These are phyloP conservation scores for Lacerta agilis DNA, from an alignment of 2,797 vertebrate genomes.

Conservation along the genomic window DNA sequence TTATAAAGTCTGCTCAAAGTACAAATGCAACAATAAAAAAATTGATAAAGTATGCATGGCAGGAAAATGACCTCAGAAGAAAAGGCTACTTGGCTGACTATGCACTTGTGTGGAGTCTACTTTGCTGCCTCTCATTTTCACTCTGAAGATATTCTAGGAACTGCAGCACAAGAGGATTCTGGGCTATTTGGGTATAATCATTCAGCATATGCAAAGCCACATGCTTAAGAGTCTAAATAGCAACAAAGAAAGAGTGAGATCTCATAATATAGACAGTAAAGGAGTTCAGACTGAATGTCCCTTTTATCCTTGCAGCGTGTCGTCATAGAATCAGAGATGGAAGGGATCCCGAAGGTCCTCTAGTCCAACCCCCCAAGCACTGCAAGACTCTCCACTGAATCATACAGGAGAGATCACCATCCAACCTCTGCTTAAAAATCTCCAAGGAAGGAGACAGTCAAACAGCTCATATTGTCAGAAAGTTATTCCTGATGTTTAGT, in stretches of 20 bases:
- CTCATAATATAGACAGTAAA: background rate
- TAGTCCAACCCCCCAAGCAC: too few species aligned
- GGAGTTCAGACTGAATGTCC: background rate
- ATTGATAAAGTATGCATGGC: conserved; percentile 37
- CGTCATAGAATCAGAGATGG: too few species aligned
- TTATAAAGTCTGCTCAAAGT: conserved; percentile 68
- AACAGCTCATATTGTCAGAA: too few species aligned
- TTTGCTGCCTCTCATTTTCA: background rate
- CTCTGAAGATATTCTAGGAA: background rate
- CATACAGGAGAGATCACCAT: too few species aligned
- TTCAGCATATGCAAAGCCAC: background rate
- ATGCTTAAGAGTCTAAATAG: too few species aligned
- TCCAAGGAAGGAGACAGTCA: too few species aligned
- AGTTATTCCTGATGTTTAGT: too few species aligned
- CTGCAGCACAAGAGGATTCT: background rate
- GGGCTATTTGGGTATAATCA: background rate
- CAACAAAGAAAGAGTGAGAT: background rate
- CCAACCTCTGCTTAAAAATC: too few species aligned
- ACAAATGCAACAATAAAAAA: conserved; percentile 67
- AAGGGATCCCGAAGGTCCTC: too few species aligned
- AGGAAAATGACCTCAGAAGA: conserved; percentile 48
- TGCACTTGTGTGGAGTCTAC: background rate
- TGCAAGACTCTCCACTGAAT: too few species aligned
- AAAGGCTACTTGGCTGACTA: conserved; percentile 14
- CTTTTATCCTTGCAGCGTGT: background rate